Conservation (phyloP, 2,113 vertebrate species). For the Cochlearius cochlearius region DNA sequence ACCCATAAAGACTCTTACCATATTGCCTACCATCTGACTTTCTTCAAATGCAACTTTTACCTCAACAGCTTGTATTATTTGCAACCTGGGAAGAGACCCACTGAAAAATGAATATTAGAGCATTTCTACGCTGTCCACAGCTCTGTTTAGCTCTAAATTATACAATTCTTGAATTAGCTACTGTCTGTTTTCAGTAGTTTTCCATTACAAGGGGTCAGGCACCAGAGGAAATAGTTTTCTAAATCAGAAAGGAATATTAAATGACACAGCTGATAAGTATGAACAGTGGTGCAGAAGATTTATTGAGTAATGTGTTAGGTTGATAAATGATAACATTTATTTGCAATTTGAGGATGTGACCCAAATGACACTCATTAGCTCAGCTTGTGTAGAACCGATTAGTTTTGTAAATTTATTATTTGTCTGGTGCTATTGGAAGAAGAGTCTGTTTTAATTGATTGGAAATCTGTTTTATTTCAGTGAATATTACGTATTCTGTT, state of each 20-base stretch:
- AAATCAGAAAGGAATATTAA: constrained; percentile 66
- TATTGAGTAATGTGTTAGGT: constrained; percentile 70
- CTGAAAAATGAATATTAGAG: neutral
- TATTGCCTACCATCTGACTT: neutral
- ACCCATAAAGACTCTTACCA: neutral
- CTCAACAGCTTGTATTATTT: neutral
- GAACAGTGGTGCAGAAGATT: constrained; percentile 66
- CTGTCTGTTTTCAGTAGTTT: constrained; percentile 56
- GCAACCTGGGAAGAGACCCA: neutral
- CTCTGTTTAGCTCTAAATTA: constrained; percentile 55
- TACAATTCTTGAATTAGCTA: constrained; percentile 48
- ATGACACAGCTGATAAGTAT: constrained; percentile 51
- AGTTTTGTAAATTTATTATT: constrained; percentile 73
- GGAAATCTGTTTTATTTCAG: constrained; percentile 66
- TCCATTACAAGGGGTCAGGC: constrained; percentile 55
- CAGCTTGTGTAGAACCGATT: constrained; percentile 62
- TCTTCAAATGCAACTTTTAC: constrained; percentile 5
- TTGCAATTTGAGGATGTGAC: constrained; percentile 78
- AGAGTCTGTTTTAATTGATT: constrained; percentile 55
- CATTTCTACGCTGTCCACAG: neutral
- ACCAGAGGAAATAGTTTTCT: constrained; percentile 60
- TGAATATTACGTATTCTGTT: constrained; percentile 44
- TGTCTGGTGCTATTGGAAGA: constrained; percentile 46
- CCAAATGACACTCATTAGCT: constrained; percentile 74
- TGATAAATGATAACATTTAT: constrained; percentile 77